Evolutionary conservation across 2,888 invertebrate genomes (phyloP).

Genomic region (Mylabris sibirica): DNA sequence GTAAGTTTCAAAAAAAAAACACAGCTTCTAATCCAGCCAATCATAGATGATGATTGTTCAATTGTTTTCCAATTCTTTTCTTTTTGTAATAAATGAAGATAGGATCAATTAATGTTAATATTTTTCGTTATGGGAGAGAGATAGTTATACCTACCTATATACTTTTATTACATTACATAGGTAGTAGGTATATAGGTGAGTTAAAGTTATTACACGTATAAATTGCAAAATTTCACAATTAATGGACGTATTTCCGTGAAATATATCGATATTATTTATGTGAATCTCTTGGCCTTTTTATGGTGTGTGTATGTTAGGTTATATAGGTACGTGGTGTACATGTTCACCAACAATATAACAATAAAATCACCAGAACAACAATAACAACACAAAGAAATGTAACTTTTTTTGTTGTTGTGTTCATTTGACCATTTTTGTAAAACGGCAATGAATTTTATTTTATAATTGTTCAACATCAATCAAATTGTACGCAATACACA

Average conservation of each 20-base stretch:
- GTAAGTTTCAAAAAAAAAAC: not conserved
- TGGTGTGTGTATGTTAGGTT: not conserved
- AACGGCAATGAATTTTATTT: not conserved
- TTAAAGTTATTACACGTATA: constrained; percentile 40
- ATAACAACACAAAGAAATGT: not conserved
- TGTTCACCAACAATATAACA: not conserved
- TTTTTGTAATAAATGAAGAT: not conserved
- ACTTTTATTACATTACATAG: not conserved
- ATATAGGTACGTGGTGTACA: not conserved
- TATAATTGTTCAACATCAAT: constrained; percentile 9
- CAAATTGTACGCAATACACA: not conserved
- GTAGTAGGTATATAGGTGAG: not conserved
- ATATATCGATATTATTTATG: constrained; percentile 47
- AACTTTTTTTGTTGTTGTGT: not conserved
- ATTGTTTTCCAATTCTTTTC: not conserved
- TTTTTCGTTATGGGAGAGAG: not conserved
- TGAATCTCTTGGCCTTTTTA: constrained; percentile 37
- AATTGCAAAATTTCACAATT: constrained; percentile 45
- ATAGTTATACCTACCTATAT: not conserved
- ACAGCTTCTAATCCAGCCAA: not conserved
- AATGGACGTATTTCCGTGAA: constrained; percentile 48
- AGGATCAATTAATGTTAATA: not conserved
- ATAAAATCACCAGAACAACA: not conserved
- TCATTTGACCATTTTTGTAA: not conserved
- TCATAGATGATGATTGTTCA: constrained; percentile 7